These are phyloP conservation scores for Zaprionus ornatus DNA, from an alignment of 1,140 invertebrate genomes.

Conservation along the genomic window DNA sequence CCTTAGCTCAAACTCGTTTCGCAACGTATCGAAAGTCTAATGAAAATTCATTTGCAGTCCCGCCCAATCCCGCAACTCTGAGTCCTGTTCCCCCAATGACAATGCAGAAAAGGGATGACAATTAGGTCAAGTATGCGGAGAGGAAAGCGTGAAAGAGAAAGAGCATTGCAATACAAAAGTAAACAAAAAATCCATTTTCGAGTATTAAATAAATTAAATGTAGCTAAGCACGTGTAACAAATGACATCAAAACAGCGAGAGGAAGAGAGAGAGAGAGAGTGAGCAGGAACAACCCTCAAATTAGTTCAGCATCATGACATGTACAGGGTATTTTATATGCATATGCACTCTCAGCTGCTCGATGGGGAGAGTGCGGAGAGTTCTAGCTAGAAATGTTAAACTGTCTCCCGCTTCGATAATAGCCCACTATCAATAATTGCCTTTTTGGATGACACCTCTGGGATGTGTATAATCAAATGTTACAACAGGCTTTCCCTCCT, in stretches of 20 bases:
- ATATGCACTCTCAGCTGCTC: neutral
- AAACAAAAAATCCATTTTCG: slow-evolving; percentile 77
- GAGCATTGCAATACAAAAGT: slow-evolving; percentile 60
- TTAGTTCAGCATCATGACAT: slow-evolving; percentile 75
- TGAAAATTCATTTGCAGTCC: slow-evolving; percentile 70
- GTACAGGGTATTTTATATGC: slow-evolving; percentile 6
- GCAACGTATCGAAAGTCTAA: slow-evolving; percentile 64
- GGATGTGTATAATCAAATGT: slow-evolving; percentile 6
- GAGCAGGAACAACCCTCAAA: slow-evolving; percentile 67
- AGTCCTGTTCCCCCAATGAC: slow-evolving; percentile 6
- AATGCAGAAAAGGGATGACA: slow-evolving; percentile 37
- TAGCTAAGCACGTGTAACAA: slow-evolving; percentile 78
- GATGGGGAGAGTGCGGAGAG: neutral
- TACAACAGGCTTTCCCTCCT: neutral
- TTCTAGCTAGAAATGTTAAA: neutral
- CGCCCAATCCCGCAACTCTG: slow-evolving; percentile 48
- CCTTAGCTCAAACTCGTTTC: slow-evolving; percentile 37
- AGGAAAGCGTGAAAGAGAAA: slow-evolving; percentile 7
- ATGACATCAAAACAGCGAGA: slow-evolving; percentile 69
- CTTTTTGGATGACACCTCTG: slow-evolving; percentile 4
- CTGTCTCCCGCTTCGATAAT: slow-evolving; percentile 8
- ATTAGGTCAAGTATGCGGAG: neutral
- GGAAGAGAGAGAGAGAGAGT: slow-evolving; percentile 1
- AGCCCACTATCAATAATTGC: slow-evolving; percentile 8
- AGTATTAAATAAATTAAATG: slow-evolving; percentile 82